Percentiles rank a stretch among this genome's conserved stretches.
These are phyloP conservation scores for Galerucella calmariensis DNA, from an alignment of 2,888 invertebrate species.

Conservation along the genomic window DNA sequence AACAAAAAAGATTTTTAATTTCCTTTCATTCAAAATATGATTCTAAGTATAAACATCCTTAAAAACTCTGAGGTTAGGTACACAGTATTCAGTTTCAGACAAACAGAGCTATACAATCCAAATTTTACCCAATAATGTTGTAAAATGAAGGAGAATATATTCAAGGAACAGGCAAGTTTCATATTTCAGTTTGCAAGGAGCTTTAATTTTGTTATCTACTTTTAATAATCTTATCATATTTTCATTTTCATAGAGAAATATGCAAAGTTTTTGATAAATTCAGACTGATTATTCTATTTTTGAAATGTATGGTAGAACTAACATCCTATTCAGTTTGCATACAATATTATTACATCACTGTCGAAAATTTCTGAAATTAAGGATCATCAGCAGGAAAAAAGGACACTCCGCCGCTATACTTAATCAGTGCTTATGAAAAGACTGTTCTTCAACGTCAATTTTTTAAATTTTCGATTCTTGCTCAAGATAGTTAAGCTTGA, in stretches of 20 bases:
- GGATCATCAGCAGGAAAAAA: conserved; percentile 45
- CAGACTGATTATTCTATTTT: neutral
- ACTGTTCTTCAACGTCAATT: conserved; percentile 47
- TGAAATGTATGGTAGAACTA: neutral
- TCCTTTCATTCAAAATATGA: no score
- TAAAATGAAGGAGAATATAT: no score
- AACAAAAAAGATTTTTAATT: no score
- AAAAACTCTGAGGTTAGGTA: no score
- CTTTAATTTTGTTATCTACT: neutral
- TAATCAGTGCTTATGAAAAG: conserved; percentile 46
- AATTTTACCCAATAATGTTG: no score
- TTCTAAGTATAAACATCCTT: no score
- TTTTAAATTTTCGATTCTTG: conserved; percentile 52
- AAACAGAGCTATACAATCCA: no score
- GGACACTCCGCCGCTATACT: conserved; percentile 23
- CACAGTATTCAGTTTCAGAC: no score
- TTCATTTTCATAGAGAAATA: neutral
- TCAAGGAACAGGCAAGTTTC: no score
- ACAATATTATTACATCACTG: neutral
- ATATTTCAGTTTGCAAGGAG: neutral
- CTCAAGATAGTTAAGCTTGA: conserved; percentile 53
- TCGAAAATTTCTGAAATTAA: neutral
- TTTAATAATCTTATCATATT: no score
- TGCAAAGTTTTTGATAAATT: neutral
- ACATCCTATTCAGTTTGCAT: neutral